Evolutionary conservation across 37 sponge, comb jelly and placozoan genomes (phyloP).

Genomic region (Hexactinellida sp.): DNA sequence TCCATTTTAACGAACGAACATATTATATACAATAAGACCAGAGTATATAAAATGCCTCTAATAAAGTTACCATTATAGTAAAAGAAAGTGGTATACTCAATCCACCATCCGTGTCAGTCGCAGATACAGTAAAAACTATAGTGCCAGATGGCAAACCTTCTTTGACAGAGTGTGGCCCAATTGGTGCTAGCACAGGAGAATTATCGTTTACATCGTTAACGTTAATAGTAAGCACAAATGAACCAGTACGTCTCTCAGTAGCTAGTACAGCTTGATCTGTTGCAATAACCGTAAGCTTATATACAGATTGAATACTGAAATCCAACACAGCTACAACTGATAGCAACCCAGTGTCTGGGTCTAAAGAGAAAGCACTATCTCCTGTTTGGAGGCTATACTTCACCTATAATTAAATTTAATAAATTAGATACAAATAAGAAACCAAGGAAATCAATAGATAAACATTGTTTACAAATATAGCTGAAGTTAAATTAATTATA

Average conservation of each 20-base stretch:
- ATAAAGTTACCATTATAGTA: not conserved
- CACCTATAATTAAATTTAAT: not conserved
- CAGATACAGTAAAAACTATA: not conserved
- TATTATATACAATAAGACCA: too few species aligned
- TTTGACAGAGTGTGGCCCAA: not conserved
- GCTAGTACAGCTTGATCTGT: slow-evolving; percentile 2
- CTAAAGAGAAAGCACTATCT: not conserved
- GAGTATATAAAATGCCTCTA: too few species aligned
- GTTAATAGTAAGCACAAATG: not conserved
- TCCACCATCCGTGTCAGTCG: not conserved
- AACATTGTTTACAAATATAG: too few species aligned
- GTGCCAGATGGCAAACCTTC: not conserved
- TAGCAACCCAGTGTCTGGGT: not conserved
- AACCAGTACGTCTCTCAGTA: not conserved
- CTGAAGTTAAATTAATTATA: too few species aligned
- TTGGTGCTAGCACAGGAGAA: not conserved
- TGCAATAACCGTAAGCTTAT: not conserved
- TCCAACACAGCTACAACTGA: not conserved
- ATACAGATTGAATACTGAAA: not conserved
- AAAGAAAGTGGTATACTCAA: not conserved
- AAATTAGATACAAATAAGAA: not conserved
- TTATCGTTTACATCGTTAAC: not conserved
- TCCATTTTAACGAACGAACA: too few species aligned
- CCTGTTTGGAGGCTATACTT: not conserved
- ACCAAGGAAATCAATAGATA: too few species aligned